Evolutionary conservation across 2,113 vertebrate genomes (phyloP).

Genomic region (Aepyceros melampus): DNA sequence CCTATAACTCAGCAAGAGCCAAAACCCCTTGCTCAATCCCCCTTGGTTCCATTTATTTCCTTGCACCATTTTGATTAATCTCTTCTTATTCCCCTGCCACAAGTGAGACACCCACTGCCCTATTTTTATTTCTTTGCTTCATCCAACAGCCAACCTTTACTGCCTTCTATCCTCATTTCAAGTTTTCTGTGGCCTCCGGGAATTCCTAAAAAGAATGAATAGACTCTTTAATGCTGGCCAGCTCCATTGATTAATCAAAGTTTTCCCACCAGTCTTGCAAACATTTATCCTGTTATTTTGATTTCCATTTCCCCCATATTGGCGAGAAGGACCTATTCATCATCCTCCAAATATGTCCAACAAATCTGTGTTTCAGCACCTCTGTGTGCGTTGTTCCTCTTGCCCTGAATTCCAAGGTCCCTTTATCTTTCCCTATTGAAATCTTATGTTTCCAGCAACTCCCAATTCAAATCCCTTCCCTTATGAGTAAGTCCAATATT

Average conservation of each 20-base stretch:
- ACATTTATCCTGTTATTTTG: slow-evolving; percentile 2
- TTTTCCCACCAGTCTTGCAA: background rate
- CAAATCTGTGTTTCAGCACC: background rate
- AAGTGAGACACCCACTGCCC: background rate
- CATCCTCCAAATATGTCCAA: background rate
- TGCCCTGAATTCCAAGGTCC: background rate
- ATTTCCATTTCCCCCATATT: background rate
- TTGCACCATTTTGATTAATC: background rate
- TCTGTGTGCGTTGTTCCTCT: background rate
- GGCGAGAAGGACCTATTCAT: background rate
- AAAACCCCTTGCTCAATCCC: background rate
- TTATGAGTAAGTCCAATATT: background rate
- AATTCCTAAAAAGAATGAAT: slow-evolving; percentile 25
- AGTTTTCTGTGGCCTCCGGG: background rate
- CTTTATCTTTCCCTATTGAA: background rate
- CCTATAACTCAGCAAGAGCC: background rate
- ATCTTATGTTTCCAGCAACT: background rate
- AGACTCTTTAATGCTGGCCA: slow-evolving; percentile 20
- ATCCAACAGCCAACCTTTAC: background rate
- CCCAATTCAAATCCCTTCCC: background rate
- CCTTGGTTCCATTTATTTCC: background rate
- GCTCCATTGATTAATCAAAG: slow-evolving; percentile 21
- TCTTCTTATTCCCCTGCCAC: background rate
- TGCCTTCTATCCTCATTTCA: background rate
- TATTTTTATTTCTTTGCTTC: background rate